Conservation (phyloP, 2,888 invertebrate species). For the Plebejus anna region DNA sequence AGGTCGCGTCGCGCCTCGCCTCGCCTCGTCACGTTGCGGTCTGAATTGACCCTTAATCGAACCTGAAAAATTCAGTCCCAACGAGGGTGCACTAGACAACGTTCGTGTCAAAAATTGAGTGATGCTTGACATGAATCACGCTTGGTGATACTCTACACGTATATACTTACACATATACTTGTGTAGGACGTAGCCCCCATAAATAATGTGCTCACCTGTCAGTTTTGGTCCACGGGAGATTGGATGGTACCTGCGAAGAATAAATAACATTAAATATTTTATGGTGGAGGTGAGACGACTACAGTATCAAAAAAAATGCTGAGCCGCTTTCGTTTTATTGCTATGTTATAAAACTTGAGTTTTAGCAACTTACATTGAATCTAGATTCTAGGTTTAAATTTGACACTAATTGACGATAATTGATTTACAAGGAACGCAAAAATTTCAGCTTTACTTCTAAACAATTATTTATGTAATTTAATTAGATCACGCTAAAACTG, state of each 20-base stretch:
- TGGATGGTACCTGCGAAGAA: slow-evolving; percentile 22
- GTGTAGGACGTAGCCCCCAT: slow-evolving; percentile 16
- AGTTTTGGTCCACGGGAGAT: slow-evolving; percentile 20
- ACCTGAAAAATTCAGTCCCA: background rate
- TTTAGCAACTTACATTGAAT: no score
- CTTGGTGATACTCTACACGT: slow-evolving; percentile 15
- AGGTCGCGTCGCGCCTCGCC: no score
- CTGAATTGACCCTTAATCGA: background rate
- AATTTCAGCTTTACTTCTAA: no score
- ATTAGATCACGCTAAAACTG: no score
- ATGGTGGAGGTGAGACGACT: background rate
- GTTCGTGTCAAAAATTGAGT: background rate
- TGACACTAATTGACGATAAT: no score
- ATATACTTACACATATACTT: no score
- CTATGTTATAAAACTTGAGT: background rate
- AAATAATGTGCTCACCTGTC: slow-evolving; percentile 19
- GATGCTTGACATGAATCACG: slow-evolving; percentile 18
- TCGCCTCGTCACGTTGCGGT: no score
- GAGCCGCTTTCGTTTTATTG: background rate
- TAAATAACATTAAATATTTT: slow-evolving; percentile 20
- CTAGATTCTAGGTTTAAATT: no score
- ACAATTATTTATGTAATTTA: no score
- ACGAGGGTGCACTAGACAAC: background rate
- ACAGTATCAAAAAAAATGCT: background rate
- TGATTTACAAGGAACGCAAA: no score